Conservation (phyloP, 2,797 vertebrate species). For the Smutsia gigantea region DNA sequence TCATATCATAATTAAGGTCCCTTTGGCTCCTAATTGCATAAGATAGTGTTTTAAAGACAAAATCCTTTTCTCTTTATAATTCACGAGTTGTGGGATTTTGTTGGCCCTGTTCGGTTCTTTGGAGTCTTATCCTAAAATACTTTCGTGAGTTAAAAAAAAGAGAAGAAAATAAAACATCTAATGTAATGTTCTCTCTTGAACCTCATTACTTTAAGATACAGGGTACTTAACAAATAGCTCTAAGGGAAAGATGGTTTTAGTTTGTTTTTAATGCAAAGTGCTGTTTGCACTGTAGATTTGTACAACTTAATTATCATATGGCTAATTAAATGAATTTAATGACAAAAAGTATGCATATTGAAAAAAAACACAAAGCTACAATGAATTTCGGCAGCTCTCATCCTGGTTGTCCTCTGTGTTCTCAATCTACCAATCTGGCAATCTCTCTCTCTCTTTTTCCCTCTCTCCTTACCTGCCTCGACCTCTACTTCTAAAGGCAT, state of each 20-base stretch:
- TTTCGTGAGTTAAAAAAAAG: background rate
- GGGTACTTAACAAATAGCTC: background rate
- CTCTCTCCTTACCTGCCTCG: background rate
- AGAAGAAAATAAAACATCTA: background rate
- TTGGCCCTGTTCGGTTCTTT: background rate
- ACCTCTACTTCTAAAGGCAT: background rate
- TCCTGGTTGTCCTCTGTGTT: background rate
- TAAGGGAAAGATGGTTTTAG: background rate
- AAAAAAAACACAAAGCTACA: constrained; percentile 17
- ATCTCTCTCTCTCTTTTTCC: background rate
- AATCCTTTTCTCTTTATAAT: background rate
- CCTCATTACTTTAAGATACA: constrained; percentile 41
- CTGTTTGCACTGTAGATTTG: background rate
- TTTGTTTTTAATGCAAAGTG: constrained; percentile 25
- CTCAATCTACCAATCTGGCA: background rate
- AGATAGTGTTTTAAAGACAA: constrained; percentile 57
- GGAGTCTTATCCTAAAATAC: constrained; percentile 28
- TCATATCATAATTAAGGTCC: constrained; percentile 29
- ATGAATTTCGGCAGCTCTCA: background rate
- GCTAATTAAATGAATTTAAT: constrained; percentile 29
- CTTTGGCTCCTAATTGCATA: constrained; percentile 2
- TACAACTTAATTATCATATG: background rate
- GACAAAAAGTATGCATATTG: background rate
- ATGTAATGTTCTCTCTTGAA: constrained; percentile 35
- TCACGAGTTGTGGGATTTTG: background rate